phyloP scores from a whole-genome alignment of 2,888 invertebrate genomes.

The Sericinus montela region DNA sequence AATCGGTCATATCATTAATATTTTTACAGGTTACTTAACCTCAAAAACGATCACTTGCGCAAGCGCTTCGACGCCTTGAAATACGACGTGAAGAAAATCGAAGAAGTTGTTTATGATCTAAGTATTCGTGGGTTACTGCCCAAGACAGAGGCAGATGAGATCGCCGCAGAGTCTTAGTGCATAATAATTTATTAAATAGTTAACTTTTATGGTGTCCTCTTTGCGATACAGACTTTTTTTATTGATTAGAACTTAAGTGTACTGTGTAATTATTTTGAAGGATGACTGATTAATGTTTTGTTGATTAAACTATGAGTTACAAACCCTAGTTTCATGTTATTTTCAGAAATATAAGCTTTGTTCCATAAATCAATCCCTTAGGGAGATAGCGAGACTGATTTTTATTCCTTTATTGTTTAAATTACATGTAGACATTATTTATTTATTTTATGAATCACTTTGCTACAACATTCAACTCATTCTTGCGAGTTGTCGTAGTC shows the following conservation, averaged over 20 bases:
- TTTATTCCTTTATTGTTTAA: no score
- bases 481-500: no score
- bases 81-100: constrained; percentile 96
- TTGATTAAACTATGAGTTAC: neutral
- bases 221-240: neutral
- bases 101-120: constrained; percentile 93
- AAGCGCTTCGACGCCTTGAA: constrained; percentile 93
- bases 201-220: no score
- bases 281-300: neutral
- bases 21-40: constrained; percentile 82
- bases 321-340: neutral
- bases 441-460: no score
- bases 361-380: no score
- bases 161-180: neutral
- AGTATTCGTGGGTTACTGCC: constrained; percentile 87
- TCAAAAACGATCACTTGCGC: constrained; percentile 93
- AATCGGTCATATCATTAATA: no score
- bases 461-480: no score
- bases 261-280: neutral
- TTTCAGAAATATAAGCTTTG: neutral
- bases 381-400: no score
- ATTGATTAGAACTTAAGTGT: neutral
- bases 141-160: constrained; percentile 23
- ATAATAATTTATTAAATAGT: neutral
- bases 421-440: no score